Conservation (phyloP, 2,888 invertebrate species). For the Conus canariensis region DNA sequence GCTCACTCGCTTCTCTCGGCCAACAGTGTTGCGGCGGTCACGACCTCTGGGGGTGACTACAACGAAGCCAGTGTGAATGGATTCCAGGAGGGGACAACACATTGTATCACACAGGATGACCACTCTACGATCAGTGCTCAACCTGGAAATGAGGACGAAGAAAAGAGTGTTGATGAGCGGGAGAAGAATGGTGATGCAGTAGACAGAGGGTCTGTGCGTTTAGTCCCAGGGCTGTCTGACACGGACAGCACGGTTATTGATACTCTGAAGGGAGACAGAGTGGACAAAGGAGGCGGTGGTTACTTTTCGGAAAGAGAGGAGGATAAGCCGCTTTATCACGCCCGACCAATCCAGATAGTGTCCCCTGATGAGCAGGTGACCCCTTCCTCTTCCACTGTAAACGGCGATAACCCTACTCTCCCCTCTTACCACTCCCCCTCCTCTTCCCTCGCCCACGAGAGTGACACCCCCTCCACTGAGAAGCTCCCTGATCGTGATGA, state of each 20-base stretch:
- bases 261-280: not conserved
- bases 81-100: not conserved
- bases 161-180: not conserved
- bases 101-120: not conserved
- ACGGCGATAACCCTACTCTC: not conserved
- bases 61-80: not conserved
- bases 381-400: not conserved
- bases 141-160: not conserved
- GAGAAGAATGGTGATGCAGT: not conserved
- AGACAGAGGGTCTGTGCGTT: not conserved
- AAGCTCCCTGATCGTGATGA: not conserved
- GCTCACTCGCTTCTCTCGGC: not conserved
- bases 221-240: not conserved
- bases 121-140: not conserved
- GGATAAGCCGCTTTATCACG: not conserved
- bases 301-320: not conserved
- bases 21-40: not conserved
- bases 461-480: not conserved
- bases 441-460: not conserved
- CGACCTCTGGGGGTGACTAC: not conserved
- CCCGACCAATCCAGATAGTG: not conserved
- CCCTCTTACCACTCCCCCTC: not conserved
- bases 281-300: not conserved
- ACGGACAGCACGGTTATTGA: not conserved
- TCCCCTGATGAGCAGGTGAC: not conserved